Evolutionary conservation across 2,113 vertebrate genomes (phyloP).

Genomic region (Peromyscus californicus): DNA sequence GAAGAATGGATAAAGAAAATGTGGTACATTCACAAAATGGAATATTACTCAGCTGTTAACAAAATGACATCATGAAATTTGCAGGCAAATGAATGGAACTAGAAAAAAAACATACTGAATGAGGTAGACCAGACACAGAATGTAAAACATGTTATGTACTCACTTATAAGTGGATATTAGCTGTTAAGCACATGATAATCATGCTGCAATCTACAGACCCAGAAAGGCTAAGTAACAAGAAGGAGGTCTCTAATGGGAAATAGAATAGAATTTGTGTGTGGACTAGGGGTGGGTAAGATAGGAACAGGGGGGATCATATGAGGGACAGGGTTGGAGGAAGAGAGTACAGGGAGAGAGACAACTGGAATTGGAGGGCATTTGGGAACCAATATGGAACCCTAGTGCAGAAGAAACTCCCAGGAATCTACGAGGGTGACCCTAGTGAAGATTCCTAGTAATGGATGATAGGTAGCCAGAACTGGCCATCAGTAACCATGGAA

Average conservation of each 20-base stretch:
- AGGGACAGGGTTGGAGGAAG: too few species aligned
- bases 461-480: neutral
- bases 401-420: neutral
- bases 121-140: neutral
- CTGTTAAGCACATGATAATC: neutral
- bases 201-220: neutral
- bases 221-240: neutral
- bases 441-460: neutral
- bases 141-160: neutral
- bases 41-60: neutral
- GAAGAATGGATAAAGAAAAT: neutral
- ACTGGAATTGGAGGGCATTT: neutral
- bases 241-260: neutral
- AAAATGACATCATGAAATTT: neutral
- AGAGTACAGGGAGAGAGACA: neutral
- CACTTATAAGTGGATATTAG: neutral
- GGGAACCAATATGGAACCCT: neutral
- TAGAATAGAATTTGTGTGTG: neutral
- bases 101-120: neutral
- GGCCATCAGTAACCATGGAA: too few species aligned
- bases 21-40: neutral
- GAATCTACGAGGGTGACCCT: neutral
- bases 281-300: neutral
- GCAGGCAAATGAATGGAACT: neutral
- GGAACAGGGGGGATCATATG: neutral